These are phyloP conservation scores for Odontothrips loti DNA, from an alignment of 2,888 invertebrate genomes.

Conservation along the genomic window DNA sequence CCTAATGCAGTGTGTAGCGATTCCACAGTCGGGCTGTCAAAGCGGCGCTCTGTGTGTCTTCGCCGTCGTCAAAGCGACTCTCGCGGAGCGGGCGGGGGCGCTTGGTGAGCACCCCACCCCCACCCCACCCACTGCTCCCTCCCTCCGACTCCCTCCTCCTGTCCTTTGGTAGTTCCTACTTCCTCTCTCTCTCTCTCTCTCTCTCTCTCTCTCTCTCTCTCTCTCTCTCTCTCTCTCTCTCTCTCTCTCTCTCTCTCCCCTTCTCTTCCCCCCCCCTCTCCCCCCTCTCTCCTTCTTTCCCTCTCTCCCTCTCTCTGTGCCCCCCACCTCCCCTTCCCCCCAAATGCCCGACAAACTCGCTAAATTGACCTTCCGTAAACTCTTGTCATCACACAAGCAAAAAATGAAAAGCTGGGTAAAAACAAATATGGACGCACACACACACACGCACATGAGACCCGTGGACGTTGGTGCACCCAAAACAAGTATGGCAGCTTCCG, in stretches of 20 bases:
- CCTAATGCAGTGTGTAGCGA: constrained; percentile 15
- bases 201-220: neutral
- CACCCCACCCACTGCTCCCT: no score
- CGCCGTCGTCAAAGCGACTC: neutral
- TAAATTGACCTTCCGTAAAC: no score
- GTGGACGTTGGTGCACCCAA: no score
- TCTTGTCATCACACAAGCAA: no score
- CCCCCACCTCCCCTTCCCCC: neutral
- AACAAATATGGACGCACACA: no score
- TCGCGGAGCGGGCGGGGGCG: neutral
- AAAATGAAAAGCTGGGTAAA: no score
- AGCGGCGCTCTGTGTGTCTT: constrained; percentile 1
- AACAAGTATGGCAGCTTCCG: no score
- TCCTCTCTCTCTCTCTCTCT: neutral
- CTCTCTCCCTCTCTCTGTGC: neutral
- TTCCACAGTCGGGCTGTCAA: constrained; percentile 22
- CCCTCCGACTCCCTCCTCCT: neutral
- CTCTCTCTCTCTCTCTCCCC: neutral
- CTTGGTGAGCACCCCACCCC: no score
- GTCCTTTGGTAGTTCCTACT: neutral
- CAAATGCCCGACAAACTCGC: no score
- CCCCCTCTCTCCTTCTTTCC: neutral
- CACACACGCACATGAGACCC: no score
- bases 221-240: neutral
- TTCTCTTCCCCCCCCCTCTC: neutral